phyloP scores from a whole-genome alignment of 1,140 invertebrate genomes.

The Trigoniulus corallinus region DNA sequence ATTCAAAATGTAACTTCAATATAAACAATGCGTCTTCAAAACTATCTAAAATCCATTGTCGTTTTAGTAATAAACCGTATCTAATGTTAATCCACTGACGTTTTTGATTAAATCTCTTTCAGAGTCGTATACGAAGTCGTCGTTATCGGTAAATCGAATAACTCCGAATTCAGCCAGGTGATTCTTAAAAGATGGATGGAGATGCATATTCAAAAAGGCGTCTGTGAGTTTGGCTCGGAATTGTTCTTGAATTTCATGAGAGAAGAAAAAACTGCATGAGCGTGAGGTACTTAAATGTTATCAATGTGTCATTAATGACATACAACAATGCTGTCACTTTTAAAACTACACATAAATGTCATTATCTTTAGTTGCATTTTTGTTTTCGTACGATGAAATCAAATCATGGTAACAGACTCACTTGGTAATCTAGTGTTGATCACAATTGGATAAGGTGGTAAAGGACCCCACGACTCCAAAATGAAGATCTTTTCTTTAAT shows the following conservation, averaged over 20 bases:
- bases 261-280: not conserved
- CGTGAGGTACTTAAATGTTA: not conserved
- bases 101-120: slow-evolving; percentile 31
- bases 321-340: not conserved
- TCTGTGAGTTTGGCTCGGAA: slow-evolving; percentile 31
- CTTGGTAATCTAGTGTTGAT: slow-evolving; percentile 35
- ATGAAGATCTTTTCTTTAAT: slow-evolving; percentile 34
- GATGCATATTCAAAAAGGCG: slow-evolving; percentile 26
- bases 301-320: not conserved
- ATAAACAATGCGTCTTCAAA: too few relatives aligned
- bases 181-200: slow-evolving; percentile 28
- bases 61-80: slow-evolving; percentile 39
- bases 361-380: not conserved
- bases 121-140: slow-evolving; percentile 30
- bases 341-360: not conserved
- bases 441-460: slow-evolving; percentile 41
- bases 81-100: slow-evolving; percentile 32
- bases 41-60: too few relatives aligned
- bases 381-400: slow-evolving; percentile 8
- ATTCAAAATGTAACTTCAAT: too few relatives aligned
- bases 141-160: slow-evolving; percentile 32
- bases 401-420: slow-evolving; percentile 14
- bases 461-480: slow-evolving; percentile 38
- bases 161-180: slow-evolving; percentile 33
- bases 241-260: slow-evolving; percentile 22